Conservation (phyloP, 2,113 vertebrate species). For the Tautogolabrus adspersus region DNA sequence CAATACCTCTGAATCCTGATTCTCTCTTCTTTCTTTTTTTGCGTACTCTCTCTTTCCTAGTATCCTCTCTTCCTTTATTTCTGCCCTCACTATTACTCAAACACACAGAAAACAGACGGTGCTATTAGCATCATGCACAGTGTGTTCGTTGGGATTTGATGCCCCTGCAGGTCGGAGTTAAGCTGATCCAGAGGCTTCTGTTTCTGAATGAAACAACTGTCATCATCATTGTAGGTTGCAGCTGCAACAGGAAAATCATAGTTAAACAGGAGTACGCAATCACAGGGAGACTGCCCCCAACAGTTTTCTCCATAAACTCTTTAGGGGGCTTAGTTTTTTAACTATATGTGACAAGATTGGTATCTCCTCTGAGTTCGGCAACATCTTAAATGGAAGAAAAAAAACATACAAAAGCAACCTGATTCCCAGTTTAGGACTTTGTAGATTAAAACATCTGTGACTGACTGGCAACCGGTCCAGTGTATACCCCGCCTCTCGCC, state of each 20-base stretch:
- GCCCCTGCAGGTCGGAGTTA: slow-evolving; percentile 40
- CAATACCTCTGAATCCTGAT: background rate
- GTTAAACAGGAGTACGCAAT: background rate
- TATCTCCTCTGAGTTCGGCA: too few species aligned
- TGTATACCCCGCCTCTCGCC: too few species aligned
- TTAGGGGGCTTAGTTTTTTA: background rate
- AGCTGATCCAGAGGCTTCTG: slow-evolving; percentile 41
- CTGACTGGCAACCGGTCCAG: too few species aligned
- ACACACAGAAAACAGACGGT: slow-evolving; percentile 8
- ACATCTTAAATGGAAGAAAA: too few species aligned
- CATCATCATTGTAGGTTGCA: slow-evolving; percentile 11
- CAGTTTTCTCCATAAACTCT: slow-evolving; percentile 27
- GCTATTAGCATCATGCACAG: slow-evolving; percentile 20
- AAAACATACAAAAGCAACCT: too few species aligned
- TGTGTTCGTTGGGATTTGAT: slow-evolving; percentile 46
- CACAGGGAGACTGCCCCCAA: background rate
- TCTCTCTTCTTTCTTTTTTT: slow-evolving; percentile 2
- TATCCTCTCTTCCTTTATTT: background rate
- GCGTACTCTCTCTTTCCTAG: slow-evolving; percentile 3
- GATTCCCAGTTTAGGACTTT: too few species aligned
- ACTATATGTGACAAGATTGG: background rate
- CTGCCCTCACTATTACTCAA: background rate
- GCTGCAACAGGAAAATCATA: slow-evolving; percentile 16
- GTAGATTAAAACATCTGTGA: too few species aligned
- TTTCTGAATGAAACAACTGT: slow-evolving; percentile 54